Base-by-base conservation (phyloP, 2,888 invertebrate species). In the Drosophila neoperkinsi region DNA sequence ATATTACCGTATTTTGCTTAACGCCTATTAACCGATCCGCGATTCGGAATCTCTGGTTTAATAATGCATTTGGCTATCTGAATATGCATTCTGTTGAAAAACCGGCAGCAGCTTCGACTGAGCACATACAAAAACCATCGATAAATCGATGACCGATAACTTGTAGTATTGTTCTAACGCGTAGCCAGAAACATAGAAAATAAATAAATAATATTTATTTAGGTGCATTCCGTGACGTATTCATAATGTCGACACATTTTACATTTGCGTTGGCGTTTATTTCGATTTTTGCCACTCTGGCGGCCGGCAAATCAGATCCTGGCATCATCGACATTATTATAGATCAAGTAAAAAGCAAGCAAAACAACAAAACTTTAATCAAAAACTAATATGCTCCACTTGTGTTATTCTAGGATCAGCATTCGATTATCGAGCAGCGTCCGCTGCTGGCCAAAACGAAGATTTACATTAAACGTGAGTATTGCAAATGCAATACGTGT, bases 371-470 rank as follows among this genome's bases (percentile, higher is more conserved):
- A 49, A 58, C 74, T 59, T 57, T 58, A 66, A 59, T 30, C 41
- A 43, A 50, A 46, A 51, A 21, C 46, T 58, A 18, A 25, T 7
- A 36, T 9, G 4, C 0, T 33, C 5, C 9, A 9, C 11, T 7
- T 3, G 46, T 46, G 9, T 71, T 52, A 49, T 49, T 41, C 36
- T 65, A 92, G 93, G 79, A 74, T 59, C 79, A 77, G 4, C 88
- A 86, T 67, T 85, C 85, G 5, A 88, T 84, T 33, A 71, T 81
- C 36, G 91, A 92, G 58, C 90, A 91, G 76, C 95, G 97, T 94
- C 95, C 95, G 62, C 93, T 97, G 83, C 96, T 95, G 93, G 95
- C 95, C 90, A 95, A 95, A 74, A 95, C 97, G 2, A 95, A 96
- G 92, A 94, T 97, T 67, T 95, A 94, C 91, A 94, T 97, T 61